Evolutionary conservation across 2,888 invertebrate species (phyloP), one percentile per base, ranked within the genome.

Genomic region (Diabrotica balteata): DNA sequence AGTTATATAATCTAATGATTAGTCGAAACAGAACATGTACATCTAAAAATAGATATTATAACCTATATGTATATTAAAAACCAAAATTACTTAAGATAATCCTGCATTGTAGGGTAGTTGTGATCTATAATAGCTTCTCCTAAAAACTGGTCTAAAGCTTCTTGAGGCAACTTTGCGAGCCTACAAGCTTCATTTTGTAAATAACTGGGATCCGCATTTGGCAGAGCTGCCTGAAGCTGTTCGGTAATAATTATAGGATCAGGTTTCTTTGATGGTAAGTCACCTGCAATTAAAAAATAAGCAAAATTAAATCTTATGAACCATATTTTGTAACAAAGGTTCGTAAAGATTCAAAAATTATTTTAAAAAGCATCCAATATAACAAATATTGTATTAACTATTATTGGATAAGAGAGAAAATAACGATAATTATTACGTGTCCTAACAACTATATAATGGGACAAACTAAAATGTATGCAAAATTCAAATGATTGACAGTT

Each of bases 61-160:
- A 52, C 17, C 47, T 8, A 63, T n/a, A 54, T n/a, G n/a, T n/a
- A n/a, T 50, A 44, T n/a, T 58, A 61, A 53, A 63, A 22, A 57
- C 51, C 58, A 54, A 46, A 44, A 76, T 73, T 77, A 81, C 82
- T 79, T 80, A 52, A 80, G 66, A 76, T 82, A 83, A n/a, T 82
- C 80, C 53, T 80, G 76, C 76, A 80, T 79, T 1, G 81, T 80
- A 49, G 83, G 83, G 76, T 80, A 83, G 68, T 81, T 78, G 61
- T 77, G 74, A 7, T 78, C 78, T 49, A 81, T 81, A 8, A 82
- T 63, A 42, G 80, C 79, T 57, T 77, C 66, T 59, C 77, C 73
- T 1, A 83, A 70, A 73, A 82, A 83, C 4, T 73, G 53, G 53
- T 78, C 73, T 9, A 83, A 59, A 8, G 75, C 77, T 42, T 67